A percentile compares a stretch with the other conserved stretches of the same genome.
These are phyloP conservation scores for Ariolimax columbianus DNA, from an alignment of 2,888 invertebrate genomes.

Conservation along the genomic window DNA sequence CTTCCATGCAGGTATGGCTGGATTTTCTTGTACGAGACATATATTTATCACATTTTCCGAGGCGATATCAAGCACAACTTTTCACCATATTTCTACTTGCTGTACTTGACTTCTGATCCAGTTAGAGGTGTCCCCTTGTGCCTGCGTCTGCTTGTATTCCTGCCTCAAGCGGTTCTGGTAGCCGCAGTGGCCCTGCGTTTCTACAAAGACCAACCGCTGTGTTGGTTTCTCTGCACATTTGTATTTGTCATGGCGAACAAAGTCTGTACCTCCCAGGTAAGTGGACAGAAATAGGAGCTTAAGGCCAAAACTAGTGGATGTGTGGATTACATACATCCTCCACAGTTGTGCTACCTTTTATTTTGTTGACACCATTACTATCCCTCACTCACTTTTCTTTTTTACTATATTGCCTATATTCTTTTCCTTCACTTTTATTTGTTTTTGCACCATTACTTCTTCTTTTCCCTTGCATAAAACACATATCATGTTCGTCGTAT, in stretches of 20 bases:
- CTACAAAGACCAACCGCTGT: conserved; percentile 86
- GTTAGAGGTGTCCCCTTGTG: conserved; percentile 73
- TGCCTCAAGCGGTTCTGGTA: conserved; percentile 84
- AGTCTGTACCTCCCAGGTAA: conserved; percentile 93
- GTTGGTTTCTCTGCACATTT: conserved; percentile 90
- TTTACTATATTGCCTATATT: too few relatives aligned
- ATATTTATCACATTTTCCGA: conserved; percentile 92
- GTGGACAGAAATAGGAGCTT: not conserved
- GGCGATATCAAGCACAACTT: conserved; percentile 96
- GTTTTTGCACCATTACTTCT: too few relatives aligned
- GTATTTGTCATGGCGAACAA: conserved; percentile 95
- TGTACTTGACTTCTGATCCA: conserved; percentile 83
- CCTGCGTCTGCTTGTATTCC: conserved; percentile 83
- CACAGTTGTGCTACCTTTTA: too few relatives aligned
- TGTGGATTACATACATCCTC: too few relatives aligned
- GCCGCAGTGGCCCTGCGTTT: conserved; percentile 69
- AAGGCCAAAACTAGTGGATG: too few relatives aligned
- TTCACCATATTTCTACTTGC: conserved; percentile 94
- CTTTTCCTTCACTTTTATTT: too few relatives aligned
- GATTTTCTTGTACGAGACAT: conserved; percentile 92
- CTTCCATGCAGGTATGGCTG: conserved; percentile 86
- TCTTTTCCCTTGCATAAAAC: too few relatives aligned
- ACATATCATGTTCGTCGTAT: too few relatives aligned
- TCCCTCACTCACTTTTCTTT: too few relatives aligned
- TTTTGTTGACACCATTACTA: too few relatives aligned